Percentiles rank a stretch among this genome's conserved stretches.
phyloP scores from a whole-genome alignment of 2,113 vertebrate genomes.

The Hypocryptadius cinnamomeus region DNA sequence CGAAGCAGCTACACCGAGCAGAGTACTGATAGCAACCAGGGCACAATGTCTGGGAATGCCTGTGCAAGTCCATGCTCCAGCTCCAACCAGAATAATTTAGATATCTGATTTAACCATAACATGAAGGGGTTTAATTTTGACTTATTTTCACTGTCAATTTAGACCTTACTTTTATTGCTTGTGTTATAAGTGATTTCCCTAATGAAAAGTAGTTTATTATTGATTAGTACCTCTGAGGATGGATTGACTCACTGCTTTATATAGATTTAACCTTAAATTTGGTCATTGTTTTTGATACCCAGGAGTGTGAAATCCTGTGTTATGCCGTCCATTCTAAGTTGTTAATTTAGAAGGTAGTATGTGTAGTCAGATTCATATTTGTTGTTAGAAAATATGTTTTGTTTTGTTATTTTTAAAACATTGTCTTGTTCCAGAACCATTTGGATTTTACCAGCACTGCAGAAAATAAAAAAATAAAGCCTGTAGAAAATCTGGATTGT shows the following conservation, averaged over 20 bases:
- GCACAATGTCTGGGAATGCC: not conserved
- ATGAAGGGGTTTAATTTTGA: not conserved
- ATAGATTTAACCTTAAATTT: not conserved
- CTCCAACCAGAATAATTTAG: not conserved
- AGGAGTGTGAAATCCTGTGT: not conserved
- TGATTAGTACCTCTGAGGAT: not conserved
- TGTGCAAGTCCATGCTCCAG: not conserved
- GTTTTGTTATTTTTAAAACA: not conserved
- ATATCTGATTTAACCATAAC: not conserved
- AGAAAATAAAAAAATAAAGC: not conserved
- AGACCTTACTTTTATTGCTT: not conserved
- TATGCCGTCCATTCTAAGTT: not conserved
- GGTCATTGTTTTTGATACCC: not conserved
- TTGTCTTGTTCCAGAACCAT: not conserved
- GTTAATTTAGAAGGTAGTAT: not conserved
- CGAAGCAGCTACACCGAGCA: fast-evolving
- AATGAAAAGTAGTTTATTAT: not conserved
- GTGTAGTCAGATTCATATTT: not conserved
- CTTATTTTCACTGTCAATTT: not conserved
- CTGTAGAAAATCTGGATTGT: not conserved
- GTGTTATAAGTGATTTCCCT: not conserved
- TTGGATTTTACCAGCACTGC: not conserved
- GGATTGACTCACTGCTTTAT: not conserved
- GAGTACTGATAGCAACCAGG: not conserved
- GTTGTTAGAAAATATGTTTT: not conserved